phyloP scores from a whole-genome alignment of 1,140 invertebrate species.

The Oreohelix idahoensis region DNA sequence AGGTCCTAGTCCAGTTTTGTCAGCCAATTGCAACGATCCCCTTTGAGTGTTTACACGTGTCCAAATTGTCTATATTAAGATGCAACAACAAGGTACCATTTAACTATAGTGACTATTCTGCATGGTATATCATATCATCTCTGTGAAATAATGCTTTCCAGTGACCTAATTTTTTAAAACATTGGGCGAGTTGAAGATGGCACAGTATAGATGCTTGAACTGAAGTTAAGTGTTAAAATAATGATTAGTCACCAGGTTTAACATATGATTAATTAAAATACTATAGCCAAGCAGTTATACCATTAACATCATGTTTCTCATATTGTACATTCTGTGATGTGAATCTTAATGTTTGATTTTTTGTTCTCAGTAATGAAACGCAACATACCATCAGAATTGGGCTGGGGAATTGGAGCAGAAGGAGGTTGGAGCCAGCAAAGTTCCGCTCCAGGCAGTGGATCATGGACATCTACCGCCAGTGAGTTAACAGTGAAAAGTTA shows the following conservation, averaged over 20 bases:
- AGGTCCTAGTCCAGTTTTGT: slow-evolving; percentile 3
- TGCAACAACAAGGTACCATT: slow-evolving; percentile 21
- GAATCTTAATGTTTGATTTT: not conserved
- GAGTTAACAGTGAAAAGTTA: slow-evolving; percentile 4
- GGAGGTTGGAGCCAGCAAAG: slow-evolving; percentile 34
- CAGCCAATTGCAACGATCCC: not conserved
- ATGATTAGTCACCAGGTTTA: no score
- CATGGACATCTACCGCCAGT: slow-evolving; percentile 40
- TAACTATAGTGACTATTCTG: not conserved
- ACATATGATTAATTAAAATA: not conserved
- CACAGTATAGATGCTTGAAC: not conserved
- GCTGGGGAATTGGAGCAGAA: slow-evolving; percentile 36
- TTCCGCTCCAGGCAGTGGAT: slow-evolving; percentile 37
- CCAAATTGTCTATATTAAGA: not conserved
- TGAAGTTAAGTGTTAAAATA: not conserved
- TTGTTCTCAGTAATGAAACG: slow-evolving; percentile 40
- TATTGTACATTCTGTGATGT: not conserved
- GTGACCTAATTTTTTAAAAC: slow-evolving; percentile 3
- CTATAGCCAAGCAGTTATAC: not conserved
- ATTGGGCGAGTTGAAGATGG: not conserved
- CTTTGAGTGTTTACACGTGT: slow-evolving; percentile 1
- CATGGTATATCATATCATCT: not conserved
- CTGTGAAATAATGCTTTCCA: not conserved
- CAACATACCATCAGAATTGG: slow-evolving; percentile 31
- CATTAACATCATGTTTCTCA: not conserved